These are phyloP conservation scores for Forficula auricularia DNA, from an alignment of 1,140 invertebrate genomes.

Conservation along the genomic window DNA sequence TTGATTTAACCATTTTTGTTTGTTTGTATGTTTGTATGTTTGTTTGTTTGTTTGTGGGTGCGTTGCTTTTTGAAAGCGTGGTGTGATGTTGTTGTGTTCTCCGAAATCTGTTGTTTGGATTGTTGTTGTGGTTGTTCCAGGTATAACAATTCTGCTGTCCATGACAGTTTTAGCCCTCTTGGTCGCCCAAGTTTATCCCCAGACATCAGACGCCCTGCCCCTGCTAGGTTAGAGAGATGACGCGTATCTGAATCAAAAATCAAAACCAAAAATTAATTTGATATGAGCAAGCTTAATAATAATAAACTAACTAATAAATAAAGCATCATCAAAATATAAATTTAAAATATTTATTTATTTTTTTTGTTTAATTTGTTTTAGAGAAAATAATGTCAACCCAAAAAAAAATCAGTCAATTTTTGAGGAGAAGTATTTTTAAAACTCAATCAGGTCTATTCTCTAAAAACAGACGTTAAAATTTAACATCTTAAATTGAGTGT, in stretches of 20 bases:
- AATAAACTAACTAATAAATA: conserved; percentile 8
- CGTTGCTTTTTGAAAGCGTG: no score
- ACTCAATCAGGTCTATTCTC: no score
- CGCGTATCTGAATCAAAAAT: not conserved
- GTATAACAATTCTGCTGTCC: conserved; percentile 97
- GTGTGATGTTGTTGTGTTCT: no score
- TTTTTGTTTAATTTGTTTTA: not conserved
- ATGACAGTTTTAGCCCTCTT: conserved; percentile 98
- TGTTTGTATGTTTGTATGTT: no score
- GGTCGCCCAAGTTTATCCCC: conserved; percentile 89
- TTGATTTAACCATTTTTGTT: no score
- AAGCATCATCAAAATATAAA: no score
- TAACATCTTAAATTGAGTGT: no score
- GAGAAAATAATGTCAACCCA: not conserved
- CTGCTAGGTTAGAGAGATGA: conserved; percentile 69
- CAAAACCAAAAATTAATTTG: not conserved
- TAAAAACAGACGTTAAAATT: no score
- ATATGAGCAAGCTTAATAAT: not conserved
- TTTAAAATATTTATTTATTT: not conserved
- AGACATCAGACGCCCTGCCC: conserved; percentile 92
- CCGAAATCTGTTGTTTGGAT: conserved; percentile 17
- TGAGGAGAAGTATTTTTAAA: no score
- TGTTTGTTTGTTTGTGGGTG: no score
- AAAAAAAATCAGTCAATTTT: no score
- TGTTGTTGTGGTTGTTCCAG: conserved; percentile 80